phyloP scores from a whole-genome alignment of 64 coral and sea anemone genomes.

The Dendronephthya gigantea region DNA sequence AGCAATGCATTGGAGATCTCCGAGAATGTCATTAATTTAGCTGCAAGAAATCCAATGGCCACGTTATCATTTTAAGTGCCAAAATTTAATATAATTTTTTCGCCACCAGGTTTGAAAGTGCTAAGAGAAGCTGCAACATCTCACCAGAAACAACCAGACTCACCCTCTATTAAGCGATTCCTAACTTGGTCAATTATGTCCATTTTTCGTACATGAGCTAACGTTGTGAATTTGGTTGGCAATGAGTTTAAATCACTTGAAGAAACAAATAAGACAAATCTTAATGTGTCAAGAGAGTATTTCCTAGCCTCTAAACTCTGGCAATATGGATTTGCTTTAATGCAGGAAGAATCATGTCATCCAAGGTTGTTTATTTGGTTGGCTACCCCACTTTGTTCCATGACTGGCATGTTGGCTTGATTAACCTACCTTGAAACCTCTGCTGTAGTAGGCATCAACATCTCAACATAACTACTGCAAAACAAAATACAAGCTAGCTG shows the following conservation, averaged over 20 bases:
- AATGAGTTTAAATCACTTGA: constrained; percentile 38
- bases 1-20: constrained; percentile 60
- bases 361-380: background rate
- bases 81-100: no score
- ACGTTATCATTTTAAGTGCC: no score
- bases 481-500: background rate
- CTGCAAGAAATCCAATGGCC: constrained; percentile 23
- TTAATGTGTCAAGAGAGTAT: background rate
- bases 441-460: background rate
- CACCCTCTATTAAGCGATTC: constrained; percentile 77
- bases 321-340: no score
- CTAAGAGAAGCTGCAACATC: no score
- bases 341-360: no score
- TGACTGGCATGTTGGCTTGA: no score
- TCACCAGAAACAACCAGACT: background rate
- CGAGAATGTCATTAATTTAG: constrained; percentile 84
- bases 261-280: background rate
- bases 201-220: constrained; percentile 83
- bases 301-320: no score
- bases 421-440: background rate
- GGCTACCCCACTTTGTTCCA: no score
- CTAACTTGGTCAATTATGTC: constrained; percentile 88
- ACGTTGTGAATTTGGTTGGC: constrained; percentile 68
- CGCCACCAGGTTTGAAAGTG: no score
- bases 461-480: background rate